A percentile compares a stretch with the other conserved stretches of the same genome.
phyloP scores from a whole-genome alignment of 92 coral and sea anemone species.

The Paragorgia papillata region DNA sequence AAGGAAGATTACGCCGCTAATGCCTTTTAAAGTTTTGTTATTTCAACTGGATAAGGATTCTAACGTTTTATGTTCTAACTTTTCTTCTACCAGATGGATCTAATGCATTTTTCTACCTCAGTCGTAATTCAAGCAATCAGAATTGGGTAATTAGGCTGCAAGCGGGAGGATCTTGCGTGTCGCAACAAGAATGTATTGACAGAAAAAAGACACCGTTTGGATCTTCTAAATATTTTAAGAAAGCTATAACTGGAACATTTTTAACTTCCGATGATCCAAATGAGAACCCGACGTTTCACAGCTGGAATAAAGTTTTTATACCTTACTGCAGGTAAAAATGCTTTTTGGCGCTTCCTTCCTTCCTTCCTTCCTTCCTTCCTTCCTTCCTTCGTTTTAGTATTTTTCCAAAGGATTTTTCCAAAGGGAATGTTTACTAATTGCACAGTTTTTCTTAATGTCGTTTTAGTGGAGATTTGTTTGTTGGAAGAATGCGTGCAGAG shows the following conservation, averaged over 20 bases:
- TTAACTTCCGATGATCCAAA: constrained; percentile 89
- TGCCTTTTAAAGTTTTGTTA: background rate
- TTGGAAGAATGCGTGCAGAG: constrained; percentile 76
- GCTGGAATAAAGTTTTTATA: constrained; percentile 94
- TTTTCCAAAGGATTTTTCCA: background rate
- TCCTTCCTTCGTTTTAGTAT: background rate
- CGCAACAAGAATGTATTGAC: constrained; percentile 66
- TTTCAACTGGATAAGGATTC: background rate
- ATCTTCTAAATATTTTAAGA: constrained; percentile 73
- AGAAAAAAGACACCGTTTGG: constrained; percentile 82
- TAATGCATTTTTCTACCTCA: constrained; percentile 85
- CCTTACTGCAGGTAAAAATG: constrained; percentile 90
- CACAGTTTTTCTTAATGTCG: background rate
- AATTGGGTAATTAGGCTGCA: constrained; percentile 96
- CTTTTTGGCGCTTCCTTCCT: background rate
- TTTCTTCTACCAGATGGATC: constrained; percentile 74
- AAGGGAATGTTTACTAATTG: background rate
- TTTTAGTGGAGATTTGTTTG: constrained; percentile 94
- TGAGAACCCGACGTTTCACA: constrained; percentile 90
- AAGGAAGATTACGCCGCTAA: too few relatives aligned
- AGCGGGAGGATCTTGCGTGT: constrained; percentile 94
- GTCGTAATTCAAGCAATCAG: constrained; percentile 74
- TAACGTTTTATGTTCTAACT: background rate
- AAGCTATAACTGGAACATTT: constrained; percentile 76
- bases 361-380: background rate